A percentile compares a stretch with the other conserved stretches of the same genome.
Conservation (phyloP, 2,113 vertebrate species). For the Lipotes vexillifer region DNA sequence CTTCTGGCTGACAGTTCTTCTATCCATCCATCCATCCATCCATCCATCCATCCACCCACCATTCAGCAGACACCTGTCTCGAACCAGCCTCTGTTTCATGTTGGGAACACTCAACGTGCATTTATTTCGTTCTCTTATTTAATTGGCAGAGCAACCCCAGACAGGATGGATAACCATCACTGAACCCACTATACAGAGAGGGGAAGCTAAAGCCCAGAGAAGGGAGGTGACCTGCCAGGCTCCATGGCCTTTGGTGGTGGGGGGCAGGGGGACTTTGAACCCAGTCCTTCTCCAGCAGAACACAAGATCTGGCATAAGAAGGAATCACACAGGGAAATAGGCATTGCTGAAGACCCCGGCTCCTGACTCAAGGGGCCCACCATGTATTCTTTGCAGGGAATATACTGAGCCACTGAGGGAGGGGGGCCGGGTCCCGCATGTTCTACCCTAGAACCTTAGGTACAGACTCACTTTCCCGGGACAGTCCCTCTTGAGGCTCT, state of each 20-base stretch:
- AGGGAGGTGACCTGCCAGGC: neutral
- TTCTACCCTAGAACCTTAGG: neutral
- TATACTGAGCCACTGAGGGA: neutral
- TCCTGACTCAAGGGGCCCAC: neutral
- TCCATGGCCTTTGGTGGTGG: neutral
- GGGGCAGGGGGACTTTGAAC: neutral
- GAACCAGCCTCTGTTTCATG: neutral
- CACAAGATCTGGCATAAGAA: neutral
- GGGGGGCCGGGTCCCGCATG: neutral
- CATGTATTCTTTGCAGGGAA: neutral
- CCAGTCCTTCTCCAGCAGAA: neutral
- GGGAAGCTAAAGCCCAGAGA: neutral
- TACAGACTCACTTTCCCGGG: neutral
- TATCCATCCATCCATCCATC: neutral
- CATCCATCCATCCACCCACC: neutral
- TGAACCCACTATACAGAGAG: neutral
- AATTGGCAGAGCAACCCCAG: neutral
- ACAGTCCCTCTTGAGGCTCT: neutral
- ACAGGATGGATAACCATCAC: neutral
- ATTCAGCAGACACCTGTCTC: neutral
- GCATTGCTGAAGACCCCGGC: neutral
- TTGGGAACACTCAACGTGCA: neutral
- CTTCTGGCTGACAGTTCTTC: neutral
- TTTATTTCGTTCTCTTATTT: neutral
- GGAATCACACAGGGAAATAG: neutral